phyloP scores from a whole-genome alignment of 1,140 invertebrate genomes.

The Himalopsyche phryganea region DNA sequence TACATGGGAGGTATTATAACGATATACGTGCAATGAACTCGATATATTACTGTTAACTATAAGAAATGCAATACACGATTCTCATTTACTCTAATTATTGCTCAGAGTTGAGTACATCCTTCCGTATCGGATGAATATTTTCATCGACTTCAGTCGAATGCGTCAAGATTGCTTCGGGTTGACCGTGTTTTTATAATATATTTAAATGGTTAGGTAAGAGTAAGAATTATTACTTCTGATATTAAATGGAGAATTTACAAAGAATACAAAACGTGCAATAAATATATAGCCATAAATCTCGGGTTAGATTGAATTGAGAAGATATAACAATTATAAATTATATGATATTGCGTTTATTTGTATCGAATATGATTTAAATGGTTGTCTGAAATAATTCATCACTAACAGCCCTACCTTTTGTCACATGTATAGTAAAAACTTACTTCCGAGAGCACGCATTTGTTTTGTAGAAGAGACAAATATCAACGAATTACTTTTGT shows the following conservation, averaged over 20 bases:
- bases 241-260: conserved; percentile 30
- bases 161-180: conserved; percentile 9
- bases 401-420: too few relatives aligned
- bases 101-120: not conserved
- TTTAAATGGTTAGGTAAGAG: conserved; percentile 25
- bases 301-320: conserved; percentile 22
- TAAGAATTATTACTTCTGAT: conserved; percentile 34
- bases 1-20: conserved; percentile 19
- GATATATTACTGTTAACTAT: conserved; percentile 16
- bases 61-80: conserved; percentile 13
- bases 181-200: conserved; percentile 28
- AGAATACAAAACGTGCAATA: conserved; percentile 34
- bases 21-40: conserved; percentile 22
- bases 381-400: too few relatives aligned
- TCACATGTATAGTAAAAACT: too few relatives aligned
- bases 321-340: conserved; percentile 26
- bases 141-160: conserved; percentile 3
- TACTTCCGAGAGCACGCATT: too few relatives aligned
- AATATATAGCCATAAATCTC: conserved; percentile 33
- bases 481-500: too few relatives aligned
- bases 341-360: conserved; percentile 35
- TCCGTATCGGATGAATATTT: not conserved
- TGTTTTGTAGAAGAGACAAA: too few relatives aligned
- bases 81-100: not conserved
- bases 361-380: conserved; percentile 31